Evolutionary conservation across 2,797 vertebrate genomes (phyloP), one percentile per base, ranked within the genome.

Genomic region (Hyperoplus immaculatus): DNA sequence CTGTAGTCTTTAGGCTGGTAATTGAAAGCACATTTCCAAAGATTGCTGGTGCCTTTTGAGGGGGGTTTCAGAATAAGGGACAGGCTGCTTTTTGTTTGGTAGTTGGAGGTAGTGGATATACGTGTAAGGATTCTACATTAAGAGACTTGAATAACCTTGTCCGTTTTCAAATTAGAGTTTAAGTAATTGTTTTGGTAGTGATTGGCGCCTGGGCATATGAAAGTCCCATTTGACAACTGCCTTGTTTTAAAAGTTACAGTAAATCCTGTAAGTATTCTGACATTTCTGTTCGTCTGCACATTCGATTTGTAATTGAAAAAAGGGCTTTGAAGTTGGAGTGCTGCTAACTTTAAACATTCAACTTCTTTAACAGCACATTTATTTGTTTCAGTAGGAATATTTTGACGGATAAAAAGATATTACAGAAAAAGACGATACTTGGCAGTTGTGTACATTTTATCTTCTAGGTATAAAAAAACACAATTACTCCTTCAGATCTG

Each of bases 11-110:
- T 85, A 91, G 94, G 93, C 94, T 95, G 95, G 78, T 98, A 97
- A 98, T 97, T 97, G 96, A 97, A 98, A 98, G 94, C 97, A 97
- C 94, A 96, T 97, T 97, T 95, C 82, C 77, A 42, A 72, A 85
- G 72, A 89, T 89, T 87, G 87, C 89, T 86, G 79, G 87, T 92
- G 92, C 92, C 81, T 91, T 89, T 80, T 45, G 87, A 83, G 79
- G 76, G 87, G 84, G 81, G 75, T 67, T 88, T 91, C 83, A 89
- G 88, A 87, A 88, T 67, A 92, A 87, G 65, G 87, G 84, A 93
- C 90, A 89, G 76, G 87, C 90, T 84, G 84, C 87, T 92, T 94
- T 94, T 94, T 95, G 90, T 94, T 84, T 88, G 64, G 63, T 53
- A 84, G 72, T 82, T 77, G 81, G 84, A 78, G 86, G 78, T 84